These are phyloP conservation scores for Eurytemora carolleeae DNA, from an alignment of 1,140 invertebrate genomes.

Conservation along the genomic window DNA sequence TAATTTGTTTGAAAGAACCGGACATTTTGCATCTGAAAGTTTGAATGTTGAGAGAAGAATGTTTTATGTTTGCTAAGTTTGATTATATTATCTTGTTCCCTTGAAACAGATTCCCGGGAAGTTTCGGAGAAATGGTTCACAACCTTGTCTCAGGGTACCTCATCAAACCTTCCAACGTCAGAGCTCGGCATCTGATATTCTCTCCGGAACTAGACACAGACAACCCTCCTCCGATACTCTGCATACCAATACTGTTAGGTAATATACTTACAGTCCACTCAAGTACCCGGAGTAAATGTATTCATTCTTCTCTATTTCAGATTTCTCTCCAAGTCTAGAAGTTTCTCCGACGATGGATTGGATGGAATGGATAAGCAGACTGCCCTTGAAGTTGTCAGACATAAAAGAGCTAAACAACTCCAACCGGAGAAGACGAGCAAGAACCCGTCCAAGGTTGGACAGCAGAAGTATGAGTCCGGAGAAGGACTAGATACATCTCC, in stretches of 20 bases:
- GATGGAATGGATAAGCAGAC: not conserved
- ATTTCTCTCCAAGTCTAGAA: not conserved
- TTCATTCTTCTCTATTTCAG: not conserved
- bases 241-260: not conserved
- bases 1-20: no score
- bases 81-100: no score
- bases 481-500: not conserved
- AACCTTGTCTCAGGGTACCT: not conserved
- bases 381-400: constrained; percentile 26
- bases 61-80: no score
- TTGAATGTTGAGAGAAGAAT: no score
- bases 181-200: not conserved
- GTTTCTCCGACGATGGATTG: not conserved
- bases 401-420: constrained; percentile 25
- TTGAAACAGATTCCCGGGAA: not conserved
- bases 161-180: not conserved
- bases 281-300: not conserved
- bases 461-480: not conserved
- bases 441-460: not conserved
- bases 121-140: not conserved
- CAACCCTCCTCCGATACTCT: not conserved
- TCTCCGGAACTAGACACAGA: not conserved
- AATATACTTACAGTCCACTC: not conserved
- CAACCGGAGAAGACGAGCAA: not conserved
- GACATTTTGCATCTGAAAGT: no score